Evolutionary conservation across 2,888 invertebrate genomes (phyloP).

Genomic region (Marasmarcha lunaedactyla): DNA sequence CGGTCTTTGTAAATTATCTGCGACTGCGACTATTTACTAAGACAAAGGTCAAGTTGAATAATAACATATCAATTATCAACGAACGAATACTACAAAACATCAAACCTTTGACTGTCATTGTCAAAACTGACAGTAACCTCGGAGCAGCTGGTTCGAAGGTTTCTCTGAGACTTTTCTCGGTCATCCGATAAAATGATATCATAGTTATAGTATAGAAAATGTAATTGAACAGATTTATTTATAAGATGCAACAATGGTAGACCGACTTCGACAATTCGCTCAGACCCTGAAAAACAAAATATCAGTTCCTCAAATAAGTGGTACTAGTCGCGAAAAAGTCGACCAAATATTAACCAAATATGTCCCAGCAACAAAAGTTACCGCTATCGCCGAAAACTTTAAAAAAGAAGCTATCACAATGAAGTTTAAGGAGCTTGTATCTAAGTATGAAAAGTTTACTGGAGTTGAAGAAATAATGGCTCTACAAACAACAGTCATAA

Average conservation of each 20-base stretch:
- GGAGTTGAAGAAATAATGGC: conserved; percentile 83
- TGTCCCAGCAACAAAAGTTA: conserved; percentile 39
- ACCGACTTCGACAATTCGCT: conserved; percentile 44
- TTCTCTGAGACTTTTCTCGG: too few relatives aligned
- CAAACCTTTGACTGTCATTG: too few relatives aligned
- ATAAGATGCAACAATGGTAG: conserved; percentile 54
- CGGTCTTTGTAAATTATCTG: too few relatives aligned
- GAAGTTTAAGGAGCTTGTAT: conserved; percentile 58
- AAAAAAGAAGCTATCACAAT: conserved; percentile 37
- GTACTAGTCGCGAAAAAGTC: conserved; percentile 38
- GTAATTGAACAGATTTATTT: conserved; percentile 17
- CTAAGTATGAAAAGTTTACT: conserved; percentile 79
- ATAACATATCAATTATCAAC: too few relatives aligned
- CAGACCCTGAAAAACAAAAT: conserved; percentile 46
- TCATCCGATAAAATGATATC: conserved; percentile 19
- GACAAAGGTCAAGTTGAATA: too few relatives aligned
- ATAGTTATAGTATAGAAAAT: conserved; percentile 18
- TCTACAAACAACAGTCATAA: conserved; percentile 79
- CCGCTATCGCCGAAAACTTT: conserved; percentile 48
- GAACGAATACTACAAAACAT: too few relatives aligned
- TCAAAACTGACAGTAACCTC: too few relatives aligned
- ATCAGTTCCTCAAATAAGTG: conserved; percentile 31
- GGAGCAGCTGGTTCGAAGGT: too few relatives aligned
- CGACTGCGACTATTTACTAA: too few relatives aligned
- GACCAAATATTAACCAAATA: conserved; percentile 49